Evolutionary conservation across 2,888 invertebrate genomes (phyloP), one percentile per base, ranked within the genome.

Genomic region (Parascotia fuliginaria): DNA sequence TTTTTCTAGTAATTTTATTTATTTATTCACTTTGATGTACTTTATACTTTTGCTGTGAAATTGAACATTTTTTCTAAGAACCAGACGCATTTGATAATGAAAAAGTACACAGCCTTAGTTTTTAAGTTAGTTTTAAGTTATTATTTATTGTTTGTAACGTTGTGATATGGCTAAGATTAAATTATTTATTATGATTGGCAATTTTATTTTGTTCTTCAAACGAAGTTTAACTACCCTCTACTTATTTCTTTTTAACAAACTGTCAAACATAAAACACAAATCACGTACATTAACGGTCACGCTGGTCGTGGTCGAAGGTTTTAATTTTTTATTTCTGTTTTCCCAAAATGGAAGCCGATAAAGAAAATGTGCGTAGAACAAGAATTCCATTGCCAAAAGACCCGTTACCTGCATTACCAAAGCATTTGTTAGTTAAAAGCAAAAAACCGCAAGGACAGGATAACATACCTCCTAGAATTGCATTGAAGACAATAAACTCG

Each of bases 31-130:
- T 54, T 55, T 61, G 50, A 62, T 44, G 55, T 61, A 55, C 55
- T 67, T 60, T 50, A 60, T 50, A 53, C 63, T 47, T 28, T 74
- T 74, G 75, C 78, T 83, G 79, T 79, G 75, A 59, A 44, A 62
- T 43, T 57, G 55, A 53, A 65, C 47, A 46, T 51, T 61, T 57
- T 63, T 55, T 55, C 60, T 43, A 49, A 56, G 54, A 83, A 79
- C 86, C 92, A 92, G 92, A 92, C 77, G 92, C 92, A 92, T 92
- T 92, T 92, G 92, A 92, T 92, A 85, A 82, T 71, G 75, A 85
- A 86, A 88, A 90, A 92, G 92, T 92, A 92, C 92, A 92, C 87
- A 90, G 83, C 77, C 77, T 50, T 88, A 87, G 81, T 57, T 76
- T 22, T 65, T 85, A 85, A 80, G 78, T 70, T 84, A 79, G 60